Base-by-base conservation (phyloP, 1,140 invertebrate genomes). In the Drosophila tristis region DNA sequence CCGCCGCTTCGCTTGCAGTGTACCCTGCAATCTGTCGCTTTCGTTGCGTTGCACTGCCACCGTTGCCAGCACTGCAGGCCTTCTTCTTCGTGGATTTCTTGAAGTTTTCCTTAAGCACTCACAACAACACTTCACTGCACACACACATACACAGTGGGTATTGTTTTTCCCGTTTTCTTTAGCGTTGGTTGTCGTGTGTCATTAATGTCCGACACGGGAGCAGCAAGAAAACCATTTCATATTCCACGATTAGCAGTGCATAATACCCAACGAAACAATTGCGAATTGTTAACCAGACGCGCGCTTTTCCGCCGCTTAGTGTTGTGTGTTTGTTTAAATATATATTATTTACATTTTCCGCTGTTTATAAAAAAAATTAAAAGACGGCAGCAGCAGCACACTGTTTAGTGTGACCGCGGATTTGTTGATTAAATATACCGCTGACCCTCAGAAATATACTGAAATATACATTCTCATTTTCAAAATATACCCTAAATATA, bases 101-200 rank as follows among this genome's bases (percentile, higher is more conserved):
- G 42, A 23, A 59, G 50, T 72, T 74, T 76, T 65, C 60, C 47
- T 39, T 39, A 39, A 39, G 49, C 80, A 57, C 61, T 64, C 65
- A 65, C 71, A 66, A 64, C 49, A 72, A 75, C 77, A 81, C 79
- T 81, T 68, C 59, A 78, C 63, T 73, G 63, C 74, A 80, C 77
- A 82, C 56, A 71, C 49, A 57, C 42, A 31, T 31, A 25, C 61
- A 65, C 51, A 70, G 25, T 56, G 16, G 45, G 64, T 49, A 68
- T 70, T 70, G 51, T 39, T 70, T 70, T 70, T 70, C 35, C 66
- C 64, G 64, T 68, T 70, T 70, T 57, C 50, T 68, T 53, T 57
- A 31, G 26, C 49, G 58, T 68, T 63, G 67, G 58, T 63, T 61
- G 20, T 58, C 50, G 60, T 68, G 65, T 70, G 62, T 63, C 58